These are phyloP conservation scores for Dendrolimus punctatus DNA, from an alignment of 1,140 invertebrate genomes.

Conservation along the genomic window DNA sequence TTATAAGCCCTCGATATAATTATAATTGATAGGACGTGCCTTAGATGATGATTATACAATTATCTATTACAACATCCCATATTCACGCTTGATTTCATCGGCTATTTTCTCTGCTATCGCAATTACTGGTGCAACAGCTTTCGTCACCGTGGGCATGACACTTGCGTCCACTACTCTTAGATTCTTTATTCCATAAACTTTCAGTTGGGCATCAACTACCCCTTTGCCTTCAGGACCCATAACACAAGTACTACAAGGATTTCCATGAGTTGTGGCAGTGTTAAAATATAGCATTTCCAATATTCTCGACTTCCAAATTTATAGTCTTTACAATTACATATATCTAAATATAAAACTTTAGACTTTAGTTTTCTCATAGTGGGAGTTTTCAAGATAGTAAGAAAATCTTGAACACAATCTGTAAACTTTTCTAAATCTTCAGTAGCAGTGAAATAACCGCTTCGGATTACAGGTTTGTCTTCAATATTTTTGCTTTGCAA, in stretches of 20 bases:
- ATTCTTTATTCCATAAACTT: not conserved
- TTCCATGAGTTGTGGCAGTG: conserved; percentile 41
- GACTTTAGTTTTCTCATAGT: conserved; percentile 70
- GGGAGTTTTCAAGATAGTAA: conserved; percentile 68
- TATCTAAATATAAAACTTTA: conserved; percentile 43
- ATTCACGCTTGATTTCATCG: conserved; percentile 9
- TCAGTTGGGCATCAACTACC: conserved; percentile 4
- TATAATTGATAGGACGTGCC: no score
- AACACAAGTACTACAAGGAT: conserved; percentile 70
- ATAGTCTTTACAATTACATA: conserved; percentile 67
- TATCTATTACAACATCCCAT: not conserved
- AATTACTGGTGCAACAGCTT: conserved; percentile 6
- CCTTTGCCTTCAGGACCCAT: conserved; percentile 72
- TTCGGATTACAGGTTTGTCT: conserved; percentile 88
- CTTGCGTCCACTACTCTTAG: conserved; percentile 4
- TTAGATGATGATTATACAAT: no score
- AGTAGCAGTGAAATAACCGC: conserved; percentile 86
- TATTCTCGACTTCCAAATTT: conserved; percentile 76
- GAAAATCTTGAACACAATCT: conserved; percentile 79
- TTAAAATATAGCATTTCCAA: conserved; percentile 73
- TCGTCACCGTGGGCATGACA: conserved; percentile 4
- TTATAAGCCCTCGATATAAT: no score
- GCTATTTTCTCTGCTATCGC: conserved; percentile 11
- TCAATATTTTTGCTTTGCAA: conserved; percentile 85
- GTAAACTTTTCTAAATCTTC: conserved; percentile 83